A percentile compares a stretch with the other conserved stretches of the same genome.
Conservation (phyloP, 2,797 vertebrate genomes). For the Moxostoma hubbsi region DNA sequence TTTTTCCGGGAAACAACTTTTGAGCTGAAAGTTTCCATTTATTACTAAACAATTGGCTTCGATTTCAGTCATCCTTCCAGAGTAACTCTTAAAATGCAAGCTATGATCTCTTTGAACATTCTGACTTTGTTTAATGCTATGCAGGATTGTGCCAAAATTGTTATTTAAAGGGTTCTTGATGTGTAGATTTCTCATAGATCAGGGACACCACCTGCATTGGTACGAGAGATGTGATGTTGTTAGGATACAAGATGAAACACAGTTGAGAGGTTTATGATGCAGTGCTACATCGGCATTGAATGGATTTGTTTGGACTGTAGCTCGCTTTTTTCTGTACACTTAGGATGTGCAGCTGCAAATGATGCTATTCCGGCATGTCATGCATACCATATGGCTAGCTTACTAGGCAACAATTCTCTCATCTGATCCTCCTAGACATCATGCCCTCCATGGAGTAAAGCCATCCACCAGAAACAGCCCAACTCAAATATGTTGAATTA, state of each 20-base stretch:
- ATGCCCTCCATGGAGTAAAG: conserved; percentile 16
- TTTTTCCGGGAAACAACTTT: conserved; percentile 14
- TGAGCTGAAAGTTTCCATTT: background rate
- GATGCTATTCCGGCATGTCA: background rate
- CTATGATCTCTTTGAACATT: conserved; percentile 21
- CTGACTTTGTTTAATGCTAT: background rate
- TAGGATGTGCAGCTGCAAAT: conserved; percentile 32
- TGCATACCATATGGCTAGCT: conserved; percentile 39
- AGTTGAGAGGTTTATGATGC: conserved; percentile 44
- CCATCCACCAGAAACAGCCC: conserved; percentile 27
- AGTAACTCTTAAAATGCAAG: conserved; percentile 24
- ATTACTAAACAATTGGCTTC: conserved; percentile 9
- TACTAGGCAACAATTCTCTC: conserved; percentile 37
- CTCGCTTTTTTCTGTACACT: conserved; percentile 33
- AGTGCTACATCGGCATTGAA: conserved; percentile 45
- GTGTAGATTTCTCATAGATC: conserved; percentile 24
- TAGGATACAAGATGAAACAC: conserved; percentile 42
- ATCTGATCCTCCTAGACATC: conserved; percentile 29
- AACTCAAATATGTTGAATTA: conserved; percentile 34
- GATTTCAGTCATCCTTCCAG: conserved; percentile 2
- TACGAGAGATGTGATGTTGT: conserved; percentile 41
- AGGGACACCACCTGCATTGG: conserved; percentile 37
- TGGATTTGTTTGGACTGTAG: conserved; percentile 48
- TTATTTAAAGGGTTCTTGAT: conserved; percentile 40
- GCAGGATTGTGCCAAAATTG: conserved; percentile 15